Percentiles rank a stretch among this genome's conserved stretches.
These are phyloP conservation scores for Tipula unca DNA, from an alignment of 2,888 invertebrate genomes.

Conservation along the genomic window DNA sequence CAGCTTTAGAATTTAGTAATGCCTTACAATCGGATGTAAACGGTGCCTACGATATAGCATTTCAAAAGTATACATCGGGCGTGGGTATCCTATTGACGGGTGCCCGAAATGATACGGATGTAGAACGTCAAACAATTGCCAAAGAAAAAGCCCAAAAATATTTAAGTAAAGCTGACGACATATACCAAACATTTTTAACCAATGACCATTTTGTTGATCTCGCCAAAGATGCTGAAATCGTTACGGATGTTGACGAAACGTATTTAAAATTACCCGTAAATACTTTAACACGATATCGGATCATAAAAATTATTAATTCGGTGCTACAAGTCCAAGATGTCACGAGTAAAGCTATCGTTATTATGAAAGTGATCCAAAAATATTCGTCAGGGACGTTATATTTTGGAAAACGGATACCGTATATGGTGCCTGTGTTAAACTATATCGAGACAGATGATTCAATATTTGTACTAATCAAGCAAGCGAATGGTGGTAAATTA, in stretches of 20 bases:
- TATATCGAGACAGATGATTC: slow-evolving; percentile 41
- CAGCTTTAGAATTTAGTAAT: slow-evolving; percentile 39
- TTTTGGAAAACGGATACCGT: slow-evolving; percentile 39
- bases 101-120: slow-evolving; percentile 36
- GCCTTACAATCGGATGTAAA: slow-evolving; percentile 41
- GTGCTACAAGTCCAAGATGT: slow-evolving; percentile 41
- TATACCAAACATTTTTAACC: slow-evolving; percentile 35
- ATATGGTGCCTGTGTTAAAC: slow-evolving; percentile 37
- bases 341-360: slow-evolving; percentile 35
- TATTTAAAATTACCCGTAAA: slow-evolving; percentile 39
- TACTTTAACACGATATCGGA: slow-evolving; percentile 40
- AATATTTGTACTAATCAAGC: slow-evolving; percentile 37
- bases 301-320: slow-evolving; percentile 34
- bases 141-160: slow-evolving; percentile 41
- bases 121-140: slow-evolving; percentile 39
- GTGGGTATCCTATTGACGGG: slow-evolving; percentile 37
- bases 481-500: slow-evolving; percentile 38
- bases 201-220: slow-evolving; percentile 22
- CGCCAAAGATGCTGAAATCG: neutral
- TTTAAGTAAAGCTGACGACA: slow-evolving; percentile 38
- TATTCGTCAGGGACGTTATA: slow-evolving; percentile 32
- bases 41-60: slow-evolving; percentile 36
- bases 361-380: slow-evolving; percentile 38
- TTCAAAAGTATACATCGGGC: slow-evolving; percentile 36
- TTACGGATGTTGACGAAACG: neutral